These are phyloP conservation scores for Planococcus citri DNA, from an alignment of 1,140 invertebrate genomes.

Conservation along the genomic window DNA sequence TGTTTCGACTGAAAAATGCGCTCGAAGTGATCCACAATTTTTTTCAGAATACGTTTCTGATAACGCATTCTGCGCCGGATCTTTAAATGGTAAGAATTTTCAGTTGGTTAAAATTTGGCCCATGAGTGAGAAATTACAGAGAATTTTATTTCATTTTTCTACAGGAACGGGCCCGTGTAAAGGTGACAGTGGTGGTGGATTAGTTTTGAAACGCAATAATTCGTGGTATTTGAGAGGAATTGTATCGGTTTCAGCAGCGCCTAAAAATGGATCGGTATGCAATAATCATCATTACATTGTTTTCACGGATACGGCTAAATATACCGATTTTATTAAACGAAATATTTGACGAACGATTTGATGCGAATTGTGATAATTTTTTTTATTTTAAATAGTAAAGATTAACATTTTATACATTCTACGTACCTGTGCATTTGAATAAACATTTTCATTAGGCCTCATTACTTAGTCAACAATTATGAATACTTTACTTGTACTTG, in stretches of 20 bases:
- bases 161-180: conserved; percentile 45
- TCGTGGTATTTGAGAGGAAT: conserved; percentile 44
- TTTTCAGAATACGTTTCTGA: conserved; percentile 36
- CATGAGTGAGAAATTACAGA: no score
- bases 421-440: no score
- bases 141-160: no score
- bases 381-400: no score
- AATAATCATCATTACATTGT: conserved; percentile 42
- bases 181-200: conserved; percentile 48
- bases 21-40: conserved; percentile 37
- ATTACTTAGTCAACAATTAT: no score
- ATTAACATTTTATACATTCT: no score
- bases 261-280: conserved; percentile 36
- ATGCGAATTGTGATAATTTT: no score
- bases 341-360: conserved; percentile 13
- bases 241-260: conserved; percentile 41
- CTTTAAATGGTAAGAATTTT: conserved; percentile 29
- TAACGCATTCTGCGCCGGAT: conserved; percentile 40
- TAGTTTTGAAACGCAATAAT: conserved; percentile 36
- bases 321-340: conserved; percentile 39
- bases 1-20: conserved; percentile 36
- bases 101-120: not conserved
- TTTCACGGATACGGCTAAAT: conserved; percentile 44
- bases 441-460: no score
- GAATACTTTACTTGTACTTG: no score